A percentile compares a stretch with the other conserved stretches of the same genome.
Conservation (phyloP, 2,113 vertebrate genomes). For the Tricholaema leucomelas region DNA sequence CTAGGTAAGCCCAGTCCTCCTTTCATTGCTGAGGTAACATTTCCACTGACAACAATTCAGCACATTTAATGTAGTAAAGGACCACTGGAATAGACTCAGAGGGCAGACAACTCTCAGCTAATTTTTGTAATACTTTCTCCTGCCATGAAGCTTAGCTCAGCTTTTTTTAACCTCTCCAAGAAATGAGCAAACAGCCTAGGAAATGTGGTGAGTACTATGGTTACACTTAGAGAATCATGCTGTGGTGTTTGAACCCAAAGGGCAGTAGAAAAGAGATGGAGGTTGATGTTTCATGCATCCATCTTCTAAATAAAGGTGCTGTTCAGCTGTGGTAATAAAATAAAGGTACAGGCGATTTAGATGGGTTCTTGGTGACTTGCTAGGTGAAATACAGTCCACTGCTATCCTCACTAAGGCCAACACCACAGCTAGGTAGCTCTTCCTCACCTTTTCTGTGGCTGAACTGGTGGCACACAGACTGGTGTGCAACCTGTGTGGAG, state of each 20-base stretch:
- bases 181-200: conserved; percentile 32
- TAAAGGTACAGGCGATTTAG: background rate
- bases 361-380: background rate
- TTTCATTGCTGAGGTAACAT: background rate
- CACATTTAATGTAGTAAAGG: background rate
- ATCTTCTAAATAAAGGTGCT: background rate
- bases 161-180: background rate
- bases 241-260: background rate
- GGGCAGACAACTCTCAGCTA: background rate
- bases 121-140: background rate
- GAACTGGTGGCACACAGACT: background rate
- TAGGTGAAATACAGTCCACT: background rate
- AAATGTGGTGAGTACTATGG: background rate
- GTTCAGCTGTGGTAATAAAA: background rate
- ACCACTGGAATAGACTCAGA: background rate
- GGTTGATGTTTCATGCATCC: background rate
- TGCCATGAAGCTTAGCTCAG: background rate
- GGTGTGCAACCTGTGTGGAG: background rate
- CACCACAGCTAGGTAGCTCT: background rate
- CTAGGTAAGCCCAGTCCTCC: background rate
- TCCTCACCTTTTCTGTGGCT: background rate
- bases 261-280: background rate
- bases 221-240: background rate
- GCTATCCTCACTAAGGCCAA: background rate
- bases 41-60: background rate